Evolutionary conservation across 2,888 invertebrate genomes (phyloP).

Genomic region (Shargacucullia verbasci): DNA sequence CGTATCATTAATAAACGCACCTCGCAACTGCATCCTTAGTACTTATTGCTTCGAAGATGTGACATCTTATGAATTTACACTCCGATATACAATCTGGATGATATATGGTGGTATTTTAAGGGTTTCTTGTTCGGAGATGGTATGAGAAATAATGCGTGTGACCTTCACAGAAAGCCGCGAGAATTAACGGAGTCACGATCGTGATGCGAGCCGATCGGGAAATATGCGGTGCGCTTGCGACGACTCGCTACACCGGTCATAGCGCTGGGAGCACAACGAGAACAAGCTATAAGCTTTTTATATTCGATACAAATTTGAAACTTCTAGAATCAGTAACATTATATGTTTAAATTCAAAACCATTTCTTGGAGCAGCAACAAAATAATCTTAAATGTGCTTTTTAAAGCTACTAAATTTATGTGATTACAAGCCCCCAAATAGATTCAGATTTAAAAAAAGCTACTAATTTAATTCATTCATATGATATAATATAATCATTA

Average conservation of each 20-base stretch:
- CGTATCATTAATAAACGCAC: conserved; percentile 38
- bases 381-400: too few relatives aligned
- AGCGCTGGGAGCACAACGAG: conserved; percentile 42
- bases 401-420: too few relatives aligned
- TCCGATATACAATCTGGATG: conserved; percentile 51
- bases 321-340: too few relatives aligned
- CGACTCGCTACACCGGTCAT: conserved; percentile 31
- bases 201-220: conserved; percentile 58
- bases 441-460: too few relatives aligned
- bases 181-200: conserved; percentile 50
- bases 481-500: too few relatives aligned
- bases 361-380: too few relatives aligned
- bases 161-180: conserved; percentile 72
- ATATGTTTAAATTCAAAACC: too few relatives aligned
- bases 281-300: conserved; percentile 6
- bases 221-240: conserved; percentile 57
- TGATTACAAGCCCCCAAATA: too few relatives aligned
- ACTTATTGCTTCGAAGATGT: conserved; percentile 37
- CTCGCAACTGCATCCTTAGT: conserved; percentile 31
- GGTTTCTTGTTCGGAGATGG: conserved; percentile 61
- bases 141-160: conserved; percentile 63
- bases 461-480: too few relatives aligned
- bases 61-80: conserved; percentile 59
- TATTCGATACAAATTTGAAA: too few relatives aligned
- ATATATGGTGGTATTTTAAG: conserved; percentile 54